A percentile compares a stretch with the other conserved stretches of the same genome.
Evolutionary conservation across 2,797 vertebrate species (phyloP).

Genomic region (Trichosurus vulpecula): DNA sequence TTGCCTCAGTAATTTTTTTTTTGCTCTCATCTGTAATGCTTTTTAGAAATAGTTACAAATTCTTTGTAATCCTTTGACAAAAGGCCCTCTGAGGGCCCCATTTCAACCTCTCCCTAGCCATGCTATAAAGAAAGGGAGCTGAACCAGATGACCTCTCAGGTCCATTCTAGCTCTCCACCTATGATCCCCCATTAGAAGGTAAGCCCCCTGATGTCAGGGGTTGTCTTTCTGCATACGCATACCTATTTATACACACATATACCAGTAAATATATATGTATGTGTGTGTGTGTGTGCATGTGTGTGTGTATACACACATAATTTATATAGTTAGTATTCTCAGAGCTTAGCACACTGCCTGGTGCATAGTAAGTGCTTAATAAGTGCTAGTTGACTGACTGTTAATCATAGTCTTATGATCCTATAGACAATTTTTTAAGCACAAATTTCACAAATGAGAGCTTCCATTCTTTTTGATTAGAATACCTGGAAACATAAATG

Average conservation of each 20-base stretch:
- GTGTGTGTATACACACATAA: no score
- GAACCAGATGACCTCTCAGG: not conserved
- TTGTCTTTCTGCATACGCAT: not conserved
- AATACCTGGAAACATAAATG: not conserved
- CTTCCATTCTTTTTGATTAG: slow-evolving; percentile 10
- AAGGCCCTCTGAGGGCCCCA: not conserved
- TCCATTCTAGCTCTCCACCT: not conserved
- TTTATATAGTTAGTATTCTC: not conserved
- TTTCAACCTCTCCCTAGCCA: not conserved
- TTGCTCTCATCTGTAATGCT: not conserved
- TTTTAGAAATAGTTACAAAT: not conserved
- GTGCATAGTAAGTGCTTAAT: not conserved
- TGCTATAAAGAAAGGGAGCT: slow-evolving; percentile 24
- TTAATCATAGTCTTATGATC: not conserved
- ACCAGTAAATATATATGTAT: no score
- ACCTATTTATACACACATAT: no score
- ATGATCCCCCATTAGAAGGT: not conserved
- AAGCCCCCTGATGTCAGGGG: not conserved
- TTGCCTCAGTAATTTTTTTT: not conserved
- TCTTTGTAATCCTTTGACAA: not conserved
- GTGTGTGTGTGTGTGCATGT: no score
- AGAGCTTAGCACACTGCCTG: not conserved
- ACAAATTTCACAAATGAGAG: not conserved
- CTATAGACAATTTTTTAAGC: not conserved
- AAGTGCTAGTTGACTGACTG: not conserved